These are phyloP conservation scores for Lepidurus packardi DNA, from an alignment of 1,140 invertebrate species.

Conservation along the genomic window DNA sequence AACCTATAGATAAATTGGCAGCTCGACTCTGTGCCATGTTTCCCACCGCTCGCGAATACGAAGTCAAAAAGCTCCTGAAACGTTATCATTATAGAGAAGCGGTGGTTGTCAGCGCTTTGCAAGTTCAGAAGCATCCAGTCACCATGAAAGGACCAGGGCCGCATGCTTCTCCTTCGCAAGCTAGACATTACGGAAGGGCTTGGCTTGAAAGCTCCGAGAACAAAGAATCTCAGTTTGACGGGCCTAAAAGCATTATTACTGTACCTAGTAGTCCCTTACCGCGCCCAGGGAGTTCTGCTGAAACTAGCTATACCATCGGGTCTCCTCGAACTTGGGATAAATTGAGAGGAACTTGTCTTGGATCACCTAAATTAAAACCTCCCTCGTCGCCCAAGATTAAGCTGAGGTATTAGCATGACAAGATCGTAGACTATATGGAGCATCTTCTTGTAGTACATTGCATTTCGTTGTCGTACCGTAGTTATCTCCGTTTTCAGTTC, in stretches of 20 bases:
- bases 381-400: constrained; percentile 86
- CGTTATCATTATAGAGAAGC: constrained; percentile 88
- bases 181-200: not conserved
- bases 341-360: not conserved
- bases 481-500: not conserved
- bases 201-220: not conserved
- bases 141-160: constrained; percentile 79
- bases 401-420: constrained; percentile 60
- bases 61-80: constrained; percentile 68
- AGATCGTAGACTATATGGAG: constrained; percentile 36
- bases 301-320: not conserved
- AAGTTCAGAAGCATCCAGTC: constrained; percentile 86
- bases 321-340: not conserved
- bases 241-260: not conserved
- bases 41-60: constrained; percentile 79
- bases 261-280: not conserved
- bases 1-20: not conserved
- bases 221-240: not conserved
- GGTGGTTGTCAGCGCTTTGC: constrained; percentile 82
- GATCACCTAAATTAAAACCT: constrained; percentile 45
- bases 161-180: not conserved
- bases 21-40: constrained; percentile 75
- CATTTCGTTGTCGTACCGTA: constrained; percentile 30
- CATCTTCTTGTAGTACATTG: constrained; percentile 31
- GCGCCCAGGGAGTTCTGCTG: not conserved